Conservation (phyloP, 2,797 vertebrate species). For the Parauchenoglanis ngamensis region DNA sequence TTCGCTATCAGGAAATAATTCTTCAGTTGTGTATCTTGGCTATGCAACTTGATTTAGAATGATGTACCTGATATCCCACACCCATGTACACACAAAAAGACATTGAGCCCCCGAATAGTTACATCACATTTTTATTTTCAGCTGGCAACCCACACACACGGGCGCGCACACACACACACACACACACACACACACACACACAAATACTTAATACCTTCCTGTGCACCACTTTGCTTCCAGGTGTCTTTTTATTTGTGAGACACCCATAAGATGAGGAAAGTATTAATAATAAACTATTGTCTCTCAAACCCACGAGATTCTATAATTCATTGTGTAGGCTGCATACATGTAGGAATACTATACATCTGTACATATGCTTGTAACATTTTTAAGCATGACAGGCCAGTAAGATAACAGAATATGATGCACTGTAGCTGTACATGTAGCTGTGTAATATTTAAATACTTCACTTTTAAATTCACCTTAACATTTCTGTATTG, state of each 20-base stretch:
- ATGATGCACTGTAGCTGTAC: neutral
- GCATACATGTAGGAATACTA: neutral
- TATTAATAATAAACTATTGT: neutral
- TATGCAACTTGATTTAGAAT: neutral
- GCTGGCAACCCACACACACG: too few relatives aligned
- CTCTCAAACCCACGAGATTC: neutral
- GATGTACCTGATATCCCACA: neutral
- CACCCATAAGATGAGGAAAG: neutral
- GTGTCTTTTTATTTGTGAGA: neutral
- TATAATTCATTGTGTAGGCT: neutral
- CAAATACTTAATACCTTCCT: neutral
- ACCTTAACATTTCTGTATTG: neutral
- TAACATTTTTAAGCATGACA: neutral
- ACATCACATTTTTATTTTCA: neutral
- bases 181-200: too few relatives aligned
- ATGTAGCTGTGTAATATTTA: neutral
- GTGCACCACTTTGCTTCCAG: neutral
- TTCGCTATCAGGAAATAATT: neutral
- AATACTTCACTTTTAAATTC: neutral
- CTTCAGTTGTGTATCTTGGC: neutral
- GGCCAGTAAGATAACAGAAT: neutral
- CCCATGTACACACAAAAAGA: neutral
- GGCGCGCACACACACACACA: too few relatives aligned
- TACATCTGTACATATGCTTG: neutral
- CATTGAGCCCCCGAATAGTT: neutral